A percentile compares a stretch with the other conserved stretches of the same genome.
These are phyloP conservation scores for Drosophila suboccidentalis DNA, from an alignment of 2,888 invertebrate genomes.

Conservation along the genomic window DNA sequence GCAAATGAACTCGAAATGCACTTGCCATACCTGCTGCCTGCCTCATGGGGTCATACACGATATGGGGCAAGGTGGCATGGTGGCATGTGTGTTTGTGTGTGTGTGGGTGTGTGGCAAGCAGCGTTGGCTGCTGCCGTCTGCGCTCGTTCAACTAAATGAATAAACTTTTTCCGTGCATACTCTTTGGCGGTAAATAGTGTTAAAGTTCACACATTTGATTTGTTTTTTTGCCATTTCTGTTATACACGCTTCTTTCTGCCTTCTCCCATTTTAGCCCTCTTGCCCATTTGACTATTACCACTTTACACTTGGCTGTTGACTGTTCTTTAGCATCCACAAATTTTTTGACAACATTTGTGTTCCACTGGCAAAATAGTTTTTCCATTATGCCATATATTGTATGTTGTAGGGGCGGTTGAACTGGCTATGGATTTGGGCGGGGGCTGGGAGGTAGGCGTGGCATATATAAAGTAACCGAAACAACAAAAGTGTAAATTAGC, in stretches of 20 bases:
- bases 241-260: conserved; percentile 21
- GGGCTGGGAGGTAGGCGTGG: conserved; percentile 18
- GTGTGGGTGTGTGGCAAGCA: conserved; percentile 17
- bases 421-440: background rate
- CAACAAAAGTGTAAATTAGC: conserved; percentile 82
- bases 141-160: conserved; percentile 78
- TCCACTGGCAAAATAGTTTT: conserved; percentile 73
- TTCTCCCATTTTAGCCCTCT: background rate
- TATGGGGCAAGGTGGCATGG: conserved; percentile 1
- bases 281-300: conserved; percentile 5
- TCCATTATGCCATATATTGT: conserved; percentile 70
- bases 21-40: conserved; percentile 24
- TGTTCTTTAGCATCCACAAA: conserved; percentile 64
- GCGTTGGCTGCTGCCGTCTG: conserved; percentile 63
- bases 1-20: conserved; percentile 69
- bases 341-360: conserved; percentile 80
- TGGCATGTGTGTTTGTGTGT: conserved; percentile 9
- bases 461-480: conserved; percentile 79
- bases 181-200: conserved; percentile 80
- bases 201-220: conserved; percentile 82
- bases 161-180: conserved; percentile 78
- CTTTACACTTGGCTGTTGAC: conserved; percentile 55
- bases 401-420: conserved; percentile 5
- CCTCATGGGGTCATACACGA: background rate
- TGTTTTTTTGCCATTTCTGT: conserved; percentile 51